These are phyloP conservation scores for Polypterus senegalus DNA, from an alignment of 2,113 vertebrate genomes.

Conservation along the genomic window DNA sequence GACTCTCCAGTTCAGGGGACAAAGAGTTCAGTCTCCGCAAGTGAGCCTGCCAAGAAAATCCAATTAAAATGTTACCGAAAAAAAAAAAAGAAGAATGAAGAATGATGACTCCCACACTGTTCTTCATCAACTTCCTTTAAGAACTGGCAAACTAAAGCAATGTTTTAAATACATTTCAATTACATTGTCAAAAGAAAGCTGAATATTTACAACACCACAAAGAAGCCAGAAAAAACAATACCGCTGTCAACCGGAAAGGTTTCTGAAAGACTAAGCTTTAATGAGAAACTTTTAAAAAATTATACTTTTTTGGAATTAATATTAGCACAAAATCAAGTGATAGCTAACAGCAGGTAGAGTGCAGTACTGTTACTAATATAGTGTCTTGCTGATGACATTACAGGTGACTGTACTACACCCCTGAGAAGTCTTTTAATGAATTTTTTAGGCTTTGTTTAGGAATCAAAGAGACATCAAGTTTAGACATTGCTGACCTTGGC, in stretches of 20 bases:
- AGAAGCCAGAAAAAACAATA: no score
- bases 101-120: neutral
- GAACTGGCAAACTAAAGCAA: neutral
- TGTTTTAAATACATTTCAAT: no score
- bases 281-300: no score
- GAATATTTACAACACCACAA: no score
- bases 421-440: neutral
- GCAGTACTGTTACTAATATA: no score
- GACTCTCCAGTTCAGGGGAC: conserved; percentile 59
- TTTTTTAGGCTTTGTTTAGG: neutral
- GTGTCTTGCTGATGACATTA: no score
- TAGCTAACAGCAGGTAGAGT: neutral
- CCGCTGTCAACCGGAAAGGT: no score
- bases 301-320: neutral
- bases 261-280: no score
- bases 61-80: neutral
- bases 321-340: neutral
- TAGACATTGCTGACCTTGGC: conserved; percentile 28
- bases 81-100: neutral
- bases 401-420: no score
- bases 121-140: no score
- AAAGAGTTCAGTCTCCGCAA: conserved; percentile 52
- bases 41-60: conserved; percentile 36
- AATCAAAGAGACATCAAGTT: neutral
- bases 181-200: no score